A percentile compares a stretch with the other conserved stretches of the same genome.
Evolutionary conservation across 2,888 invertebrate genomes (phyloP).

Genomic region (Tenthredo scrophulariae): DNA sequence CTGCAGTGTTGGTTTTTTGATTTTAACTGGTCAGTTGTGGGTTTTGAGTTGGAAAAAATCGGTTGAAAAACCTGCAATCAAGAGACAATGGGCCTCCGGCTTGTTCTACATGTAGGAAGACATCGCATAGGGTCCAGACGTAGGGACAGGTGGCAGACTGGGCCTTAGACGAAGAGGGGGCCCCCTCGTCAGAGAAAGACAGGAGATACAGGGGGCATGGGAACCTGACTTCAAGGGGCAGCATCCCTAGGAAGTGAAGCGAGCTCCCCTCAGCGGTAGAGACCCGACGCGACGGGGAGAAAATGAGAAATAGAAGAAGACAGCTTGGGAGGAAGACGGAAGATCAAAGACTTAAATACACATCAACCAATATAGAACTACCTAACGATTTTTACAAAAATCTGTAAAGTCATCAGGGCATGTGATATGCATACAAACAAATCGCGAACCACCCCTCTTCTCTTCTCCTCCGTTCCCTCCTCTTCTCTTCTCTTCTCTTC

Average conservation of each 20-base stretch:
- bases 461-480: neutral
- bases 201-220: constrained; percentile 73
- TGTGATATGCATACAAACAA: constrained; percentile 67
- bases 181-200: constrained; percentile 59
- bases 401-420: constrained; percentile 66
- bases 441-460: constrained; percentile 23
- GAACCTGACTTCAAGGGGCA: constrained; percentile 78
- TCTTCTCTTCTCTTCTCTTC: neutral
- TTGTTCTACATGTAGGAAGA: constrained; percentile 76
- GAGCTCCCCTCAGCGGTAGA: constrained; percentile 48
- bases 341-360: constrained; percentile 32
- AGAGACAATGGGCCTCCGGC: constrained; percentile 70
- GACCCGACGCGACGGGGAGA: constrained; percentile 32
- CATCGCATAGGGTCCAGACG: constrained; percentile 72
- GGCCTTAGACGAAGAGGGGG: constrained; percentile 59
- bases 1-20: constrained; percentile 1
- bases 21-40: constrained; percentile 40
- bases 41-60: constrained; percentile 44
- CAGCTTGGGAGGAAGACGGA: constrained; percentile 8
- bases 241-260: constrained; percentile 76
- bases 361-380: constrained; percentile 41
- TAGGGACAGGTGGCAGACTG: constrained; percentile 77
- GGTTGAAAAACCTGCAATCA: constrained; percentile 53
- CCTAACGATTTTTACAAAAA: constrained; percentile 56
- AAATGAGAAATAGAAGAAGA: constrained; percentile 53